phyloP scores from a whole-genome alignment of 2,888 invertebrate species.

The Ischnura elegans region DNA sequence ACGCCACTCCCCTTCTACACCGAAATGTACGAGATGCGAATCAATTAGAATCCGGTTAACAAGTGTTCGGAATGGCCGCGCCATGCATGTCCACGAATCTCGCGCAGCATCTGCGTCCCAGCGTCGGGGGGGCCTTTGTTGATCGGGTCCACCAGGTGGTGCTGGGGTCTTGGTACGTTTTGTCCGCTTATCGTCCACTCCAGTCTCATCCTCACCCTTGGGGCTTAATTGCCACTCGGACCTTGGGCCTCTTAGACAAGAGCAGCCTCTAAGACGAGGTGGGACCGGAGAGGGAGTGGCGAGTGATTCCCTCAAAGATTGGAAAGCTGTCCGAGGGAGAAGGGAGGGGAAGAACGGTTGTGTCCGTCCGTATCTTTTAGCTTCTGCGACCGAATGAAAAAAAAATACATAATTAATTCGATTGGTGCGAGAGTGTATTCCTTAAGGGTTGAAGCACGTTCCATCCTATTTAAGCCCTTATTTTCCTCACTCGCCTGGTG shows the following conservation, averaged over 20 bases:
- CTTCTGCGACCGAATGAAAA: neutral
- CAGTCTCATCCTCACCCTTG: neutral
- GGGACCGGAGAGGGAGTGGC: neutral
- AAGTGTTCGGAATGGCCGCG: too few species aligned
- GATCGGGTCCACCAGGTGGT: neutral
- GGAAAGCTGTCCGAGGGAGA: neutral
- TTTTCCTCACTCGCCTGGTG: neutral
- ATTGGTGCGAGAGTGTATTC: neutral
- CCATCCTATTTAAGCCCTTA: neutral
- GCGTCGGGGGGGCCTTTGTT: neutral
- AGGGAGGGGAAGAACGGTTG: neutral
- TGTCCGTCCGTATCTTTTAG: neutral
- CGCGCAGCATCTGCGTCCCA: neutral
- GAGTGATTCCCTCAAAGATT: neutral
- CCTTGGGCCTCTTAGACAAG: neutral
- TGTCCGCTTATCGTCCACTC: neutral
- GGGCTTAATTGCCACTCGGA: conserved; percentile 27
- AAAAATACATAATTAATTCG: conserved; percentile 32
- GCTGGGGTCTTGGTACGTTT: neutral
- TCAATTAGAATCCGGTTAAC: neutral
- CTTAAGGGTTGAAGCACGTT: neutral
- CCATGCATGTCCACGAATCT: too few species aligned
- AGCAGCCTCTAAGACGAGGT: neutral
- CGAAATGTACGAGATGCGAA: neutral
- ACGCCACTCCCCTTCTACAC: neutral